Conservation (phyloP, 2,888 invertebrate species). For the Thereva unica region DNA sequence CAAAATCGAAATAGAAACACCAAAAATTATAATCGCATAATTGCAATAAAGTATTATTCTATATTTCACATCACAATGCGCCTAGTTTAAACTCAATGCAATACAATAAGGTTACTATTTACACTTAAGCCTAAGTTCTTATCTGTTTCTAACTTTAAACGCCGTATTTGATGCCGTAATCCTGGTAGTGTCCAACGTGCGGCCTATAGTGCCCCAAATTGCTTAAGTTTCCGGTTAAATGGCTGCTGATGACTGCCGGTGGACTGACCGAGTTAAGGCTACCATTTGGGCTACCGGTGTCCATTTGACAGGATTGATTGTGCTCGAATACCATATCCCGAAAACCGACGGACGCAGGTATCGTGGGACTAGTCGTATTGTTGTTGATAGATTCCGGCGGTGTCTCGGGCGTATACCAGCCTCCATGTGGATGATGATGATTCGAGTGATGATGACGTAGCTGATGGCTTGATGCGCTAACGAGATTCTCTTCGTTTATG, state of each 20-base stretch:
- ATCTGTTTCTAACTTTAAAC: constrained; percentile 48
- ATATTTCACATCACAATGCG: constrained; percentile 31
- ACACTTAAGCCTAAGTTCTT: constrained; percentile 26
- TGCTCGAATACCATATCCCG: constrained; percentile 59
- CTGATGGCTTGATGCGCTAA: constrained; percentile 48
- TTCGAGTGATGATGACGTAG: constrained; percentile 49
- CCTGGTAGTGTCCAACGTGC: constrained; percentile 56
- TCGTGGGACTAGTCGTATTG: constrained; percentile 46
- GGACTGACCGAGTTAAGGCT: constrained; percentile 58
- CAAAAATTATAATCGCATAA: constrained; percentile 7
- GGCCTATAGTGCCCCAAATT: constrained; percentile 56
- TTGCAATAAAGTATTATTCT: constrained; percentile 12
- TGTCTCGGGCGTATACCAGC: constrained; percentile 59
- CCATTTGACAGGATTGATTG: constrained; percentile 58
- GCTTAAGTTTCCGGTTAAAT: constrained; percentile 54
- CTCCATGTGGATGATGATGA: constrained; percentile 56
- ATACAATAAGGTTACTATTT: constrained; percentile 23
- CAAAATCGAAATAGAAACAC: constrained; percentile 3
- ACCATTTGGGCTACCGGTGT: constrained; percentile 56
- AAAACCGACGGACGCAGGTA: constrained; percentile 48
- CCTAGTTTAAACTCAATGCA: constrained; percentile 19
- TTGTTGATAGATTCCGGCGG: constrained; percentile 49
- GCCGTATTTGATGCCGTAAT: constrained; percentile 59
- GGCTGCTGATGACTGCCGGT: constrained; percentile 53
- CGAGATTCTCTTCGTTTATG: constrained; percentile 57